These are phyloP conservation scores for Hylyphantes graminicola DNA, from an alignment of 1,140 invertebrate species.

Conservation along the genomic window DNA sequence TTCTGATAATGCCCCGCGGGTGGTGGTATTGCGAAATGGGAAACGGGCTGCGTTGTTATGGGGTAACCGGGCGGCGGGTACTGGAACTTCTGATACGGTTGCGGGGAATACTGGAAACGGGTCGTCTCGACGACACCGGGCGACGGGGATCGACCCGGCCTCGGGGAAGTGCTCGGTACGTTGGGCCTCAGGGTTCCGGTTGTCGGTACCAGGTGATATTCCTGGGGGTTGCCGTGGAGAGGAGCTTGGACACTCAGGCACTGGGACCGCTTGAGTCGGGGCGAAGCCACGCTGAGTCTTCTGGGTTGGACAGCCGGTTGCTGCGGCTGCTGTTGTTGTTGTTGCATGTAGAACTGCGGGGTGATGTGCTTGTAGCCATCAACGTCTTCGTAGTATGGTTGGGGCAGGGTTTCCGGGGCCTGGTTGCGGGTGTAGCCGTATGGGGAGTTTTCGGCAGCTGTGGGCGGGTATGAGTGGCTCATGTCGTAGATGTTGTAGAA, in stretches of 20 bases:
- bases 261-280: conserved; percentile 41
- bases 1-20: conserved; percentile 16
- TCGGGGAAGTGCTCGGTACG: conserved; percentile 34
- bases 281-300: conserved; percentile 34
- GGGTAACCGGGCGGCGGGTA: conserved; percentile 38
- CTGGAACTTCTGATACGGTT: conserved; percentile 44
- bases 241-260: conserved; percentile 55
- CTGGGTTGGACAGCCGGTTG: conserved; percentile 30
- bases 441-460: conserved; percentile 18
- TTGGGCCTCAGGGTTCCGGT: not conserved
- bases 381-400: conserved; percentile 37
- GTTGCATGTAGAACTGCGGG: conserved; percentile 31
- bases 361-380: conserved; percentile 46
- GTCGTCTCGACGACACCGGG: conserved; percentile 28
- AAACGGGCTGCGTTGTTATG: conserved; percentile 45
- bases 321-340: not conserved
- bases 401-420: not conserved
- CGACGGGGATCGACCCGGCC: conserved; percentile 32
- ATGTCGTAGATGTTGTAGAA: conserved; percentile 48
- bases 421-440: conserved; percentile 31
- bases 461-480: conserved; percentile 54
- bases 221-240: conserved; percentile 47
- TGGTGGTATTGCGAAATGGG: conserved; percentile 15
- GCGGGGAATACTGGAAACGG: conserved; percentile 37
- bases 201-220: conserved; percentile 46